These are phyloP conservation scores for Syrista parreyssii DNA, from an alignment of 2,888 invertebrate genomes.

Conservation along the genomic window DNA sequence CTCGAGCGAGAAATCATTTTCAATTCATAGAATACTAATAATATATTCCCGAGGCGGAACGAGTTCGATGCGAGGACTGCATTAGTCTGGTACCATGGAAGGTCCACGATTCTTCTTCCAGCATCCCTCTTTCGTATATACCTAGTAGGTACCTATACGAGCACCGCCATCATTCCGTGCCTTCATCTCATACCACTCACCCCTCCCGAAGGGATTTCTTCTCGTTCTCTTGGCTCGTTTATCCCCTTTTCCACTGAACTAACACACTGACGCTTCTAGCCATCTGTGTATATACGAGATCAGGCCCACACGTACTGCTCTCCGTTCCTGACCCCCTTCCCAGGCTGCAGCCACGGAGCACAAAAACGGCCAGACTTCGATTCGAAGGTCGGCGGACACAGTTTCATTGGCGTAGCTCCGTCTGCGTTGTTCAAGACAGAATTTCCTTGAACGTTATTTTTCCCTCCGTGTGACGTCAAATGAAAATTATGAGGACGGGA, in stretches of 20 bases:
- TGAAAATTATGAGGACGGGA: neutral
- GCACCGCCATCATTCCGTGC: conserved; percentile 3
- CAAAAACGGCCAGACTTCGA: conserved; percentile 60
- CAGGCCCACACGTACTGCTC: conserved; percentile 29
- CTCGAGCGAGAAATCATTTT: conserved; percentile 8
- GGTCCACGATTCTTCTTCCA: conserved; percentile 11
- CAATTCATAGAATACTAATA: conserved; percentile 16
- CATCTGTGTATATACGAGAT: neutral
- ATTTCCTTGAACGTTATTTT: neutral
- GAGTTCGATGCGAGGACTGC: conserved; percentile 21
- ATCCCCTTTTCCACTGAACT: conserved; percentile 17
- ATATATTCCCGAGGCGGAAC: conserved; percentile 19
- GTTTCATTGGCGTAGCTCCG: conserved; percentile 57
- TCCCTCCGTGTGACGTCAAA: neutral
- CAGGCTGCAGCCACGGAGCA: conserved; percentile 43
- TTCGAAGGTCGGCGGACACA: conserved; percentile 58
- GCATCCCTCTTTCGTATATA: conserved; percentile 9
- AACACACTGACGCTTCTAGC: conserved; percentile 13
- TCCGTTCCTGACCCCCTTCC: conserved; percentile 28
- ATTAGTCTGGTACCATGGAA: conserved; percentile 7
- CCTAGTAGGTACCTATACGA: neutral
- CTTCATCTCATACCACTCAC: conserved; percentile 9
- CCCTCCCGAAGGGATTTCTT: conserved; percentile 8
- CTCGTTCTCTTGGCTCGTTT: conserved; percentile 6
- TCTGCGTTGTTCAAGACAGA: neutral